Conservation (phyloP, 2,888 invertebrate species). For the Macropis europaea region DNA sequence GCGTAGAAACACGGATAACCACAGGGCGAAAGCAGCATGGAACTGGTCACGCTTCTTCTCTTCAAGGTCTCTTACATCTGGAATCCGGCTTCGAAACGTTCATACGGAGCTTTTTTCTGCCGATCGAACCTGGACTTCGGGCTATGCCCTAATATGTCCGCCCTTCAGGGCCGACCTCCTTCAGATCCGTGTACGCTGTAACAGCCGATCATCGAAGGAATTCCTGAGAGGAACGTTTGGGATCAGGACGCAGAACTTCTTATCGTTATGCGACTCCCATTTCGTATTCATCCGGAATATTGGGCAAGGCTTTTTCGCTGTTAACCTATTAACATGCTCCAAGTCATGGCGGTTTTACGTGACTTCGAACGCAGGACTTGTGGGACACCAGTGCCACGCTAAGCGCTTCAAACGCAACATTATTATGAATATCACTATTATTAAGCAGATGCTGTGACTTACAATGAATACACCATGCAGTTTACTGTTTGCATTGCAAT, state of each 20-base stretch:
- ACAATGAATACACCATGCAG: no score
- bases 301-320: no score
- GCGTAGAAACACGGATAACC: not conserved
- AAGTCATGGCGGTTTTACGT: no score
- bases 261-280: not conserved
- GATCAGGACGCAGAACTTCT: not conserved
- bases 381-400: no score
- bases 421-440: no score
- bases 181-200: slow-evolving; percentile 18
- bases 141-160: slow-evolving; percentile 43
- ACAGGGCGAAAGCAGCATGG: not conserved
- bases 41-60: slow-evolving; percentile 49
- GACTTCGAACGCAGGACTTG: no score
- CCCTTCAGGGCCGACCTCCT: slow-evolving; percentile 29
- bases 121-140: slow-evolving; percentile 1
- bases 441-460: no score
- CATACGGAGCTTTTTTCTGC: slow-evolving; percentile 13
- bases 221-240: not conserved
- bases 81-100: slow-evolving; percentile 54
- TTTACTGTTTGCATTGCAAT: no score
- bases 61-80: slow-evolving; percentile 41
- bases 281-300: not conserved
- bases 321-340: no score
- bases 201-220: slow-evolving; percentile 1
- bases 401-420: no score